Evolutionary conservation across 1,140 invertebrate genomes (phyloP).

Genomic region (Brachionus calyciflorus): DNA sequence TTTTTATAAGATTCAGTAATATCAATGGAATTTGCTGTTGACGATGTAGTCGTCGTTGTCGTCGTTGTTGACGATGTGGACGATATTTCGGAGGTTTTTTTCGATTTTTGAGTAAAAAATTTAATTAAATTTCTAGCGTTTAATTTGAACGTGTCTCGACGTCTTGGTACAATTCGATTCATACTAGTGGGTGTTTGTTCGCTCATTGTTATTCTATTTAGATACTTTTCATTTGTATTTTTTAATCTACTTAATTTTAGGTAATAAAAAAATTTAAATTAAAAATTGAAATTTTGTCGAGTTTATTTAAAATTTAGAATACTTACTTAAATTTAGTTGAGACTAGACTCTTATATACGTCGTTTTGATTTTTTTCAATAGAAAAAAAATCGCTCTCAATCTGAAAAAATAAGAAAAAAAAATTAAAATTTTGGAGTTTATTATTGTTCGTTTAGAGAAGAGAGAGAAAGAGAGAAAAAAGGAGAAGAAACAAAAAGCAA

Average conservation of each 20-base stretch:
- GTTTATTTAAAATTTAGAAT: background rate
- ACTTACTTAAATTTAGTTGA: background rate
- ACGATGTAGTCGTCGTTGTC: background rate
- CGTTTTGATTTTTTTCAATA: constrained; percentile 2
- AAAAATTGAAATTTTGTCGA: background rate
- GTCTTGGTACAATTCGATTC: background rate
- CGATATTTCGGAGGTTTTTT: background rate
- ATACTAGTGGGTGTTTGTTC: constrained; percentile 25
- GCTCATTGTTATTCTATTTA: background rate
- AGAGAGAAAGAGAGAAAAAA: constrained; percentile 12
- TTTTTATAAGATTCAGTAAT: too few relatives aligned
- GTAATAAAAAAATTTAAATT: background rate
- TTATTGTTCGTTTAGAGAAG: constrained; percentile 22
- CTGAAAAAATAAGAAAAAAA: constrained; percentile 4
- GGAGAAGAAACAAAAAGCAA: too few relatives aligned
- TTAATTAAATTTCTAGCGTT: constrained; percentile 23
- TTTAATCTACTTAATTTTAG: background rate
- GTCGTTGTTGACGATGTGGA: background rate
- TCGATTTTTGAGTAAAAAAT: background rate
- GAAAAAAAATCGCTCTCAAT: background rate
- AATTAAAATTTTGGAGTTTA: background rate
- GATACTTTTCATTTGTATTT: background rate
- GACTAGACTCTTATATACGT: constrained; percentile 26
- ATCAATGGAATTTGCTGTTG: background rate
- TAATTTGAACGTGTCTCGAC: constrained; percentile 10